Percentiles rank a stretch among this genome's conserved stretches.
phyloP scores from a whole-genome alignment of 2,113 vertebrate species.

The Catharus minimus region DNA sequence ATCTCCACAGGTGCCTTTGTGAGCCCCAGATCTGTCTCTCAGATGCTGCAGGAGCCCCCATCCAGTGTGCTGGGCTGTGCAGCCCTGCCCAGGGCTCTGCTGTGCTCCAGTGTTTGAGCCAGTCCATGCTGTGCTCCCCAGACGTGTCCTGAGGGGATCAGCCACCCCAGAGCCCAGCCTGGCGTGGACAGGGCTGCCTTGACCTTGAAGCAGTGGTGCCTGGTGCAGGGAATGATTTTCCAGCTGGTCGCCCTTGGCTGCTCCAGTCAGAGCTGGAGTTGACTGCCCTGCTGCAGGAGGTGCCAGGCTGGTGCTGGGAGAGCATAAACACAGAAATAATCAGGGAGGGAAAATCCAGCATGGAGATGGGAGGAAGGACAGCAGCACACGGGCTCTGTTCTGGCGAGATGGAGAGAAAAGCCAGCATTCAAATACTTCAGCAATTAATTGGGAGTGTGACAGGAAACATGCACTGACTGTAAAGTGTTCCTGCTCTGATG shows the following conservation, averaged over 20 bases:
- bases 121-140: not conserved
- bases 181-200: not conserved
- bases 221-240: slow-evolving; percentile 1
- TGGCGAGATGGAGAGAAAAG: not conserved
- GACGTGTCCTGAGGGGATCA: not conserved
- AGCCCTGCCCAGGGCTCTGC: not conserved
- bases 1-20: not conserved
- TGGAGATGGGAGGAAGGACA: not conserved
- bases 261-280: slow-evolving; percentile 3
- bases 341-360: not conserved
- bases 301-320: not conserved
- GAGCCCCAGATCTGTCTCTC: not conserved
- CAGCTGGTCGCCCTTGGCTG: not conserved
- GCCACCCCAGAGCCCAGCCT: not conserved
- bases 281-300: not conserved
- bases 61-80: not conserved
- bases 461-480: not conserved
- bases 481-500: accelerated
- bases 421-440: not conserved
- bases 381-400: not conserved
- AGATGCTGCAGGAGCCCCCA: not conserved
- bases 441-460: slow-evolving; percentile 15
- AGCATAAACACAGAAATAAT: not conserved
- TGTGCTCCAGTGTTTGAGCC: not conserved
- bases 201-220: not conserved